Percentiles rank a stretch among this genome's conserved stretches.
Conservation (phyloP, 35 echinoderm and acorn worm species). For the Heliocidaris erythrogramma region DNA sequence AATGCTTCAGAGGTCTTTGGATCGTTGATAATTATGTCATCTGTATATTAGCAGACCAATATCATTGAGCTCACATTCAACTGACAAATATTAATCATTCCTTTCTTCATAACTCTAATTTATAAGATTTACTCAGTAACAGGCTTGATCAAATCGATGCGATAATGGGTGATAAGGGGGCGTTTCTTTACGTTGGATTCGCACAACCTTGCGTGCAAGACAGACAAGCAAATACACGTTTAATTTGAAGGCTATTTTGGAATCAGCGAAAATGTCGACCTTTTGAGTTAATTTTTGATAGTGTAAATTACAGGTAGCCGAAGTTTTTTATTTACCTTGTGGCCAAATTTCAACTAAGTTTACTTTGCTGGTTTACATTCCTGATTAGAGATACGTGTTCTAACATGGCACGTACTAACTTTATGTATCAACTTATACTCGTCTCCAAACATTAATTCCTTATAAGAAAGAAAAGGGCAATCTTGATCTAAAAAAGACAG, state of each 20-base stretch:
- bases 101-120: neutral
- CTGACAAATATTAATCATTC: neutral
- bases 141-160: neutral
- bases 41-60: neutral
- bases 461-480: neutral
- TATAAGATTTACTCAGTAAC: neutral
- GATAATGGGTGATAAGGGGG: slow-evolving; percentile 34
- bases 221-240: neutral
- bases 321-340: neutral
- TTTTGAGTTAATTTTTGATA: slow-evolving; percentile 31
- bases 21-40: neutral
- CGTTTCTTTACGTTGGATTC: neutral
- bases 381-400: slow-evolving; percentile 25
- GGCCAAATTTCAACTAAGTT: slow-evolving; percentile 41
- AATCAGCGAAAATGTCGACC: neutral
- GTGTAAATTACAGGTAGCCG: slow-evolving; percentile 40
- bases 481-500: neutral
- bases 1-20: neutral
- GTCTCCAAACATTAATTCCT: neutral
- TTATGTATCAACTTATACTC: neutral
- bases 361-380: slow-evolving; percentile 24
- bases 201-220: neutral
- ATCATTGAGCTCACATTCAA: slow-evolving; percentile 17
- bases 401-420: neutral
- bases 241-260: neutral